A percentile compares a stretch with the other conserved stretches of the same genome.
Conservation (phyloP, 2,797 vertebrate species). For the Microctenopoma lineatum region DNA sequence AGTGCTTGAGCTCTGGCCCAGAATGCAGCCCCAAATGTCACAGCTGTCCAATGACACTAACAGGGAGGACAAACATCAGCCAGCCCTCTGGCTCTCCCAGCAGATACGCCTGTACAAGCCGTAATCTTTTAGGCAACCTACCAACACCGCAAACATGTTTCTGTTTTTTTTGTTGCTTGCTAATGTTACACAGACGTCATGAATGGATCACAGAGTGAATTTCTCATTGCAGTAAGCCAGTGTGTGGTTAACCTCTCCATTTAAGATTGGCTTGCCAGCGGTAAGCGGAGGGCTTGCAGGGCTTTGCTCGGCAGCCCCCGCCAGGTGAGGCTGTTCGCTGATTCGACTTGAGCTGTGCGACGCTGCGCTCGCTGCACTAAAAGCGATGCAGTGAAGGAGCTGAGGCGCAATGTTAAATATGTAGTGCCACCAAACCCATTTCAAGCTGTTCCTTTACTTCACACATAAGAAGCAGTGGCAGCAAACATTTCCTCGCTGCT, state of each 20-base stretch:
- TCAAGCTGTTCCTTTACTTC: conserved; percentile 61
- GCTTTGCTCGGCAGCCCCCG: conserved; percentile 38
- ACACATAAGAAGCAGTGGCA: conserved; percentile 33
- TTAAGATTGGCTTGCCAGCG: conserved; percentile 40
- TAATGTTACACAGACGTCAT: conserved; percentile 32
- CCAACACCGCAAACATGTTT: conserved; percentile 17
- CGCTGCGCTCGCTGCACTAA: conserved; percentile 33
- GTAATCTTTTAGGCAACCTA: conserved; percentile 45
- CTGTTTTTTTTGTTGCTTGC: conserved; percentile 18
- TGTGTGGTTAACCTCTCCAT: conserved; percentile 42
- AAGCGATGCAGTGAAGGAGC: conserved; percentile 52
- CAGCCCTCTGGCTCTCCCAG: conserved; percentile 34
- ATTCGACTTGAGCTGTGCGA: conserved; percentile 43
- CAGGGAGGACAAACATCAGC: conserved; percentile 48
- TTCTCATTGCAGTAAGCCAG: conserved; percentile 30
- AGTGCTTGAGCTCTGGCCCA: conserved; percentile 62
- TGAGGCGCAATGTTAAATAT: conserved; percentile 68
- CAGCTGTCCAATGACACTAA: conserved; percentile 68
- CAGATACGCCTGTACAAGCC: conserved; percentile 35
- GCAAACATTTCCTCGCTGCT: conserved; percentile 42
- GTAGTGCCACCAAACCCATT: conserved; percentile 64
- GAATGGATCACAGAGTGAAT: conserved; percentile 42
- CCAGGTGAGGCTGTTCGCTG: conserved; percentile 59
- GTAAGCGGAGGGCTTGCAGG: conserved; percentile 34
- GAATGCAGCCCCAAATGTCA: conserved; percentile 70